A percentile compares a stretch with the other conserved stretches of the same genome.
These are phyloP conservation scores for Coelinius sp. DNA, from an alignment of 2,888 invertebrate species.

Conservation along the genomic window DNA sequence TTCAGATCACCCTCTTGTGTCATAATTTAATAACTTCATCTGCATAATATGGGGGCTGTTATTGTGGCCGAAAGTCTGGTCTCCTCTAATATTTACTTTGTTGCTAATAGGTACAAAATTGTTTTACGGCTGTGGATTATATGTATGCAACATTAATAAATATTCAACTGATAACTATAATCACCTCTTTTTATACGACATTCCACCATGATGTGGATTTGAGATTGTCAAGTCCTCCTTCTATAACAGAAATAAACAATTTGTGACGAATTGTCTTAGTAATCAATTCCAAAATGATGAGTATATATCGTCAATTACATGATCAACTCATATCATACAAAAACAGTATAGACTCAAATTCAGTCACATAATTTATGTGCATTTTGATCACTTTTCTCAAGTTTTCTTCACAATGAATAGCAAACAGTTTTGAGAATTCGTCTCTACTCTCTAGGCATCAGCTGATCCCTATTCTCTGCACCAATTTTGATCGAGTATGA, in stretches of 20 bases:
- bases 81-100: not conserved
- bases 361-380: not conserved
- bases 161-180: not conserved
- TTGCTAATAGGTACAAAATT: not conserved
- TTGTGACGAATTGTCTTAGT: no score
- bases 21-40: conserved; percentile 53
- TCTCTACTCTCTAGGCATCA: not conserved
- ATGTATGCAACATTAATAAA: not conserved
- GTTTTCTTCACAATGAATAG: not conserved
- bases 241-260: no score
- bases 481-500: not conserved
- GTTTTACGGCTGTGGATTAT: not conserved
- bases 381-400: not conserved
- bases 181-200: no score
- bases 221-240: no score
- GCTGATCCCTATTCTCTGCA: not conserved
- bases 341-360: not conserved
- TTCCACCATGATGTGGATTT: no score
- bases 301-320: not conserved
- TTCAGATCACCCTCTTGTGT: conserved; percentile 45
- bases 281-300: not conserved
- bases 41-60: conserved; percentile 51
- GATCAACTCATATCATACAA: not conserved
- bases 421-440: not conserved
- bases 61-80: conserved; percentile 36